Evolutionary conservation across 2,113 vertebrate genomes (phyloP), one percentile per base, ranked within the genome.

Genomic region (Xiphophorus hellerii): DNA sequence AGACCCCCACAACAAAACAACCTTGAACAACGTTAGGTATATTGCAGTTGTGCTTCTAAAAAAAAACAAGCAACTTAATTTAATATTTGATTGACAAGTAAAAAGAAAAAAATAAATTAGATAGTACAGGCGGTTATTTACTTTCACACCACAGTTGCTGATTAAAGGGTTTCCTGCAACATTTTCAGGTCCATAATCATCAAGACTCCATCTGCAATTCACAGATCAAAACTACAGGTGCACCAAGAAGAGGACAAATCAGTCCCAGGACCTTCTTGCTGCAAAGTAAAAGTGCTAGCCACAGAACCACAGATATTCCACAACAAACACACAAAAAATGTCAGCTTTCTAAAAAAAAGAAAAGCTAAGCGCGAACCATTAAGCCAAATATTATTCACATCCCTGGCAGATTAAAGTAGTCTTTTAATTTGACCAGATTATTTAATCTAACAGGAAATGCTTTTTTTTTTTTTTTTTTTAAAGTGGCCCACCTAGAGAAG

Each of bases 1-100:
- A 20, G 15, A 14, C 27, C 44, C 30, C 58, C 13, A 66, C 51
- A 68, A 54, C 28, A 69, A 74, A 80, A 77, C 67, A 62, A 6
- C 33, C 0, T 48, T 17, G 73, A 51, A 35, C 44, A 42, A 69
- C 54, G 35, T 72, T 28, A 35, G 66, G 17, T 13, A 64, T 61
- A 37, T 51, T 67, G n/a, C 31, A 60, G 44, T 14, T 1, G 4
- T 35, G 11, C 2, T 13, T 61, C 60, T 5, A 9, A 28, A 30
- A 63, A 31, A 33, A 22, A 10, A 64, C 17, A 64, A 33, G 17
- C 0, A 22, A 17, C 15, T 22, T 33, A 20, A 33, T 11, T 30
- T 33, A 25, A 54, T 54, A 25, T 22, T 7, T 11, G 20, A 58
- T 58, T 25, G 51, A 58, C 51, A 11, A n/a, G 22, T 58, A 25